Evolutionary conservation across 2,888 invertebrate species (phyloP).

Genomic region (Spatulosminthurus flaviceps): DNA sequence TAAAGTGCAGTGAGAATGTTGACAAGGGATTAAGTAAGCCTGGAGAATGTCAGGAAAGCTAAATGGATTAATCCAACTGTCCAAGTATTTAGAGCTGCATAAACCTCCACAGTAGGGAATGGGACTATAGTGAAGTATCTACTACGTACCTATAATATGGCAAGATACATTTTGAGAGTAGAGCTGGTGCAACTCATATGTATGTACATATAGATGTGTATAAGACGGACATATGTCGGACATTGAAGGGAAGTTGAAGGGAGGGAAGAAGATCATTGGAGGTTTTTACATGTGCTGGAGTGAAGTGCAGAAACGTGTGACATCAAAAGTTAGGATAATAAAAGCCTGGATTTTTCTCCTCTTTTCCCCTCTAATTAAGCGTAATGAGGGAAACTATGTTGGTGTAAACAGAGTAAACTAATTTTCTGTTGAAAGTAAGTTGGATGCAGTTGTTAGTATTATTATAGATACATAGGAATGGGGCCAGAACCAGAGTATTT

Average conservation of each 20-base stretch:
- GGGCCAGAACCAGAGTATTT: neutral
- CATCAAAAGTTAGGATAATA: constrained; percentile 1
- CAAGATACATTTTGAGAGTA: no score
- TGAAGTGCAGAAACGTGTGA: constrained; percentile 20
- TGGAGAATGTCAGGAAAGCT: neutral
- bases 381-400: constrained; percentile 15
- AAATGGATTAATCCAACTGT: constrained; percentile 5
- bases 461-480: neutral
- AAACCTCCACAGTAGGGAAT: no score
- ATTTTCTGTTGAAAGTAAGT: neutral
- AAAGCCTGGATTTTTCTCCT: constrained; percentile 7
- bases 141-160: no score
- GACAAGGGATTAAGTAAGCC: neutral
- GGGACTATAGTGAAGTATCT: no score
- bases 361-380: constrained; percentile 20
- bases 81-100: neutral
- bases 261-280: neutral
- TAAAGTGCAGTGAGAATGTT: neutral
- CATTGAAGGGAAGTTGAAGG: no score
- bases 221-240: no score
- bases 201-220: no score
- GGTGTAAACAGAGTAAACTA: constrained; percentile 31
- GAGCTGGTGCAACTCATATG: no score
- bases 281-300: neutral
- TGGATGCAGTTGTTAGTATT: no score